Conservation (phyloP, 2,797 vertebrate species). For the Aeoliscus strigatus region DNA sequence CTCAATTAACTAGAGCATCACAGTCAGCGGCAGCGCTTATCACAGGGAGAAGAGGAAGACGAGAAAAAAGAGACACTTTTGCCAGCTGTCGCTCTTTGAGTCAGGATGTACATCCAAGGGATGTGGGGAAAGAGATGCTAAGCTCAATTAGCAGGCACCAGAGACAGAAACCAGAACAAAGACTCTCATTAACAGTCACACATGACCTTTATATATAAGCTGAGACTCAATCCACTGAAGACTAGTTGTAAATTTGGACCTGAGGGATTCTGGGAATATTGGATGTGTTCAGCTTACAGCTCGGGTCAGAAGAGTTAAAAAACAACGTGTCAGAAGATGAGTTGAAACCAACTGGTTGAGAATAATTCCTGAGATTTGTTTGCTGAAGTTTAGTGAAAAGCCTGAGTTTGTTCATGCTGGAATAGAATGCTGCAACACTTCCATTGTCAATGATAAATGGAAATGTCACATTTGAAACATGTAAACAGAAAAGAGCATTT, state of each 20-base stretch:
- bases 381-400: too few species aligned
- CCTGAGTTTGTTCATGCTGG: too few species aligned
- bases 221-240: slow-evolving; percentile 31
- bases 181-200: slow-evolving; percentile 53
- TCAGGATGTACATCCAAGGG: slow-evolving; percentile 22
- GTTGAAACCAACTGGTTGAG: too few species aligned
- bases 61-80: too few species aligned
- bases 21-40: slow-evolving; percentile 16
- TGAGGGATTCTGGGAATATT: slow-evolving; percentile 39
- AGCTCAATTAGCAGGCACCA: slow-evolving; percentile 51
- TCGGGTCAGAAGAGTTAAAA: too few species aligned
- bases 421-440: too few species aligned
- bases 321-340: too few species aligned
- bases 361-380: too few species aligned
- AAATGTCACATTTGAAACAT: too few species aligned
- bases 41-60: background rate
- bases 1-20: slow-evolving; percentile 46
- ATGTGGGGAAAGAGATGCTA: slow-evolving; percentile 25
- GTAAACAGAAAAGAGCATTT: too few species aligned
- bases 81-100: slow-evolving; percentile 23
- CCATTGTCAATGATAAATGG: too few species aligned
- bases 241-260: slow-evolving; percentile 48
- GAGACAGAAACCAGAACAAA: slow-evolving; percentile 35
- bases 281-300: slow-evolving; percentile 12
- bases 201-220: slow-evolving; percentile 58